Conservation (phyloP, 2,113 vertebrate genomes). For the Laticauda colubrina region DNA sequence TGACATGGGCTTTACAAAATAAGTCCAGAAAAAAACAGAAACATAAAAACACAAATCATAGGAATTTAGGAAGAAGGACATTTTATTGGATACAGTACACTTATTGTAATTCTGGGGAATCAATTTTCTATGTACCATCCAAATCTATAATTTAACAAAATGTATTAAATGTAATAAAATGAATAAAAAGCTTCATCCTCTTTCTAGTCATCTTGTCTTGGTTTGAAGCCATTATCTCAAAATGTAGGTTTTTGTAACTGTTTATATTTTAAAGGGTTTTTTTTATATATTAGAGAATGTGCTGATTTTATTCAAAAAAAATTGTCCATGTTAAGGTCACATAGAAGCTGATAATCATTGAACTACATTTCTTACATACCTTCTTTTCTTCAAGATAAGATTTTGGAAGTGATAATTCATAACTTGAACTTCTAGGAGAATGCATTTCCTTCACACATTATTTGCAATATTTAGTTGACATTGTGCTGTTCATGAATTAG, state of each 20-base stretch:
- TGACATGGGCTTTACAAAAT: neutral
- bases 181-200: neutral
- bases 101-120: neutral
- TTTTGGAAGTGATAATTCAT: neutral
- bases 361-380: neutral
- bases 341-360: neutral
- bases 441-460: neutral
- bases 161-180: neutral
- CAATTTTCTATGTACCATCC: neutral
- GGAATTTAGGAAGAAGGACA: neutral
- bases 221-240: neutral
- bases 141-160: neutral
- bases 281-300: neutral
- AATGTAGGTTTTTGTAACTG: neutral
- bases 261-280: neutral
- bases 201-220: neutral
- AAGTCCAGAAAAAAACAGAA: neutral
- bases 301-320: neutral
- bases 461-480: neutral
- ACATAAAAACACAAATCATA: neutral
- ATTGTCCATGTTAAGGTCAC: neutral
- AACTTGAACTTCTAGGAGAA: neutral
- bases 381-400: neutral
- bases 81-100: neutral
- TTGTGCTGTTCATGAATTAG: neutral